Evolutionary conservation across 2,888 invertebrate species (phyloP).

Genomic region (Shargacucullia verbasci): DNA sequence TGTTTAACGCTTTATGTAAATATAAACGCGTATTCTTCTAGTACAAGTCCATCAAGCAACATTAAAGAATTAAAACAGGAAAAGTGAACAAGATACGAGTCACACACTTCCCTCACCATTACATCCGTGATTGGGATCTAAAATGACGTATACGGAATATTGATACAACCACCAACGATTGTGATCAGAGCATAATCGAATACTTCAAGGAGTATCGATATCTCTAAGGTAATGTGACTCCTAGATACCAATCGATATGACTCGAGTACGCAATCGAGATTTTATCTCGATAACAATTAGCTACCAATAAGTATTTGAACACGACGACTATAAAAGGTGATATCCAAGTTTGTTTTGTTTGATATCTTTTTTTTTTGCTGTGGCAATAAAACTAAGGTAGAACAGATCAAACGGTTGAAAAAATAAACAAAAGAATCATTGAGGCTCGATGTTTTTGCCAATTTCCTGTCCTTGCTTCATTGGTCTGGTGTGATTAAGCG

Average conservation of each 20-base stretch:
- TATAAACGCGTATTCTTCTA: constrained; percentile 9
- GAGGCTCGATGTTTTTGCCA: constrained; percentile 20
- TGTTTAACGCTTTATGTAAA: constrained; percentile 6
- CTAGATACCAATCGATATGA: constrained; percentile 37
- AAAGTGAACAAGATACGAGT: constrained; percentile 22
- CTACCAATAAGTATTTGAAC: constrained; percentile 19
- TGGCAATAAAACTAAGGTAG: too few species aligned
- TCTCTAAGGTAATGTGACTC: constrained; percentile 37
- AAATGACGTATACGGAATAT: constrained; percentile 46
- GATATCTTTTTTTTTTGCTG: too few species aligned
- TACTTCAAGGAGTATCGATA: constrained; percentile 38
- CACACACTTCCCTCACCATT: constrained; percentile 36
- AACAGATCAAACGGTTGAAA: too few species aligned
- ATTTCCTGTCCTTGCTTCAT: too few species aligned
- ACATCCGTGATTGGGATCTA: constrained; percentile 46
- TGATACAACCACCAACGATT: constrained; percentile 34
- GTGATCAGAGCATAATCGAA: constrained; percentile 39
- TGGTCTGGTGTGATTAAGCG: too few species aligned
- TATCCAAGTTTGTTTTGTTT: constrained; percentile 16
- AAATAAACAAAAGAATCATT: constrained; percentile 24
- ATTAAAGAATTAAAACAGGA: constrained; percentile 27
- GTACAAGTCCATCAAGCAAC: constrained; percentile 12
- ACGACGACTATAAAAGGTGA: constrained; percentile 2
- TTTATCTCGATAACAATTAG: constrained; percentile 20
- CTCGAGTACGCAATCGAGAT: constrained; percentile 19